A percentile compares a stretch with the other conserved stretches of the same genome.
These are phyloP conservation scores for Petrosia ficiformis DNA, from an alignment of 37 sponge, comb jelly and placozoan species.

Conservation along the genomic window DNA sequence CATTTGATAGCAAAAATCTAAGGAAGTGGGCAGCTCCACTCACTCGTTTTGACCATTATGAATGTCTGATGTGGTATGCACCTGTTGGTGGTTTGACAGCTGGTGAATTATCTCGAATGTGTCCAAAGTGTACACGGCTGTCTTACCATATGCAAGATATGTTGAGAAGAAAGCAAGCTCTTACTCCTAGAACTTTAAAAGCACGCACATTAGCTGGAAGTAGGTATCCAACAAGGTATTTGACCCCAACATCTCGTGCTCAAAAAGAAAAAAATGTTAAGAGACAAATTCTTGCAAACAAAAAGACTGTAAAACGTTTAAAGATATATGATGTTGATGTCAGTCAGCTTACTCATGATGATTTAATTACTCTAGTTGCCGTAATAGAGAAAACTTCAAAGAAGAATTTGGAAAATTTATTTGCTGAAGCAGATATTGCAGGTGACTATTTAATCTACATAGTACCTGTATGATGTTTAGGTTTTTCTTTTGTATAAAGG, in stretches of 20 bases:
- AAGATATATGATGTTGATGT: slow-evolving; percentile 9
- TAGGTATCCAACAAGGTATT: slow-evolving; percentile 8
- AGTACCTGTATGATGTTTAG: too few relatives aligned
- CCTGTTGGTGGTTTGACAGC: too few relatives aligned
- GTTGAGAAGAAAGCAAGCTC: neutral
- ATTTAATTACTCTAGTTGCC: neutral
- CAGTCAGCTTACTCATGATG: neutral
- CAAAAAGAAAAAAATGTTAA: too few relatives aligned
- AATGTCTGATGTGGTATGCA: neutral
- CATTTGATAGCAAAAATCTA: neutral
- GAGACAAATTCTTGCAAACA: neutral
- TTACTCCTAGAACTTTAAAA: neutral
- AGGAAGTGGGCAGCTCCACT: neutral
- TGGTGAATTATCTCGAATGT: neutral
- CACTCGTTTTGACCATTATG: neutral
- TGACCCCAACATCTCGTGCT: neutral
- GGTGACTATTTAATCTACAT: too few relatives aligned
- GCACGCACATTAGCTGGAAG: neutral
- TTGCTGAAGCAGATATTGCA: slow-evolving; percentile 14
- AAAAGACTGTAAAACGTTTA: neutral
- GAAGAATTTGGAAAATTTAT: neutral
- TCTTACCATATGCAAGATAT: neutral
- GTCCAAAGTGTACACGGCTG: neutral
- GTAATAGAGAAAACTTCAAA: neutral
- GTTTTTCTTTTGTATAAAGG: too few relatives aligned